Conservation (phyloP, 2,797 vertebrate species). For the Galago senegalensis region DNA sequence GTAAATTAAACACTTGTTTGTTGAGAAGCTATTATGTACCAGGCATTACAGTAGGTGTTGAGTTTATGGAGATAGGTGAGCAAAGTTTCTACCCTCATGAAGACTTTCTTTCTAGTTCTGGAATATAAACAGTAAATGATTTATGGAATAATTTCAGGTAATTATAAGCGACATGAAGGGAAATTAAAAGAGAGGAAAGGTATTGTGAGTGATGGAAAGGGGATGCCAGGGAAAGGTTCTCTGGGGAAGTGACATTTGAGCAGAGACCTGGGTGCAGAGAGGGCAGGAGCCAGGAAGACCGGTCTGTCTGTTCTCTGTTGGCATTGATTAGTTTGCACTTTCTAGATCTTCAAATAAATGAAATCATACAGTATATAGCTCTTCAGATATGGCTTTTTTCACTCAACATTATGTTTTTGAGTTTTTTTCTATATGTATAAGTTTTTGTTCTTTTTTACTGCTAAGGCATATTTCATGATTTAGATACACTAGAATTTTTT, state of each 20-base stretch:
- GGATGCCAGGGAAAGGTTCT: not conserved
- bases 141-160: not conserved
- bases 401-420: not conserved
- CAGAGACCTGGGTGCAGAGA: not conserved
- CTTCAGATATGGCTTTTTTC: not conserved
- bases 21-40: not conserved
- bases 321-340: not conserved
- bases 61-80: not conserved
- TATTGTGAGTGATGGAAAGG: not conserved
- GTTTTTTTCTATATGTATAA: not conserved
- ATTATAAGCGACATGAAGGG: not conserved
- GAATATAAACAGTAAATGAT: not conserved
- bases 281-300: no score
- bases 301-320: not conserved
- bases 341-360: not conserved
- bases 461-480: not conserved
- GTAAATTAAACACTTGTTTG: not conserved
- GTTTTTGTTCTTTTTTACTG: not conserved
- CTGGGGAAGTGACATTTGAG: not conserved
- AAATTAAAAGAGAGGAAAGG: not conserved
- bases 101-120: not conserved
- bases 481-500: not conserved
- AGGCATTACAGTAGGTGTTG: not conserved
- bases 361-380: not conserved
- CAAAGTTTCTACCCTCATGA: not conserved